Conservation (phyloP, 2,888 invertebrate species). For the Diabrotica balteata region DNA sequence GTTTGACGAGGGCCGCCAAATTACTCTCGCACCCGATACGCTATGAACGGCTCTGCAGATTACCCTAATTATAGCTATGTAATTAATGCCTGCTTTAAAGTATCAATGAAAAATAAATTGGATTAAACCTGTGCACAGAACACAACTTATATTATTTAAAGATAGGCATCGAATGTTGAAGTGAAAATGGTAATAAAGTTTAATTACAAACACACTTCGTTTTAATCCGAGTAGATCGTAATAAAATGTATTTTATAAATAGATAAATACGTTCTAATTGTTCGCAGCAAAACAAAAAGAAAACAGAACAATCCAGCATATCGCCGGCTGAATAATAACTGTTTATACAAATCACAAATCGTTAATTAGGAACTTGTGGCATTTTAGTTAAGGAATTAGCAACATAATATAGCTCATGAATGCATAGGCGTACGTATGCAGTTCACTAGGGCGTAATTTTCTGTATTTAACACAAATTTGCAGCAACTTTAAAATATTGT, state of each 20-base stretch:
- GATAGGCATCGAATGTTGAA: neutral
- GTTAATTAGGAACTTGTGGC: constrained; percentile 15
- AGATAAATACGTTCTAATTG: constrained; percentile 8
- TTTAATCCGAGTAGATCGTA: neutral
- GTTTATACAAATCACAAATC: constrained; percentile 27
- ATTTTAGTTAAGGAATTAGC: constrained; percentile 1
- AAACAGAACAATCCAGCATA: constrained; percentile 29
- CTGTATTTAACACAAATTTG: too few relatives aligned
- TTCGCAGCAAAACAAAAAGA: constrained; percentile 15
- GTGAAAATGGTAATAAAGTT: neutral
- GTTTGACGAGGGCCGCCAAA: too few relatives aligned
- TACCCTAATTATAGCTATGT: too few relatives aligned
- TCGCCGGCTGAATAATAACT: constrained; percentile 25
- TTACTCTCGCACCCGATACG: too few relatives aligned
- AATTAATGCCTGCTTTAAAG: too few relatives aligned
- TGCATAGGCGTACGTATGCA: neutral
- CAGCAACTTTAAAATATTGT: too few relatives aligned
- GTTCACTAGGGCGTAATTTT: too few relatives aligned
- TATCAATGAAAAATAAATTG: too few relatives aligned
- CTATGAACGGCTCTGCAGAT: too few relatives aligned
- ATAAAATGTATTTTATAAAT: constrained; percentile 12
- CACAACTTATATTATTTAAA: too few relatives aligned
- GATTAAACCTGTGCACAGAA: too few relatives aligned
- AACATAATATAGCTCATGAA: constrained; percentile 2
- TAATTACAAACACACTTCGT: neutral